These are phyloP conservation scores for Bos taurus DNA, from an alignment of 2,113 vertebrate genomes.

Conservation along the genomic window DNA sequence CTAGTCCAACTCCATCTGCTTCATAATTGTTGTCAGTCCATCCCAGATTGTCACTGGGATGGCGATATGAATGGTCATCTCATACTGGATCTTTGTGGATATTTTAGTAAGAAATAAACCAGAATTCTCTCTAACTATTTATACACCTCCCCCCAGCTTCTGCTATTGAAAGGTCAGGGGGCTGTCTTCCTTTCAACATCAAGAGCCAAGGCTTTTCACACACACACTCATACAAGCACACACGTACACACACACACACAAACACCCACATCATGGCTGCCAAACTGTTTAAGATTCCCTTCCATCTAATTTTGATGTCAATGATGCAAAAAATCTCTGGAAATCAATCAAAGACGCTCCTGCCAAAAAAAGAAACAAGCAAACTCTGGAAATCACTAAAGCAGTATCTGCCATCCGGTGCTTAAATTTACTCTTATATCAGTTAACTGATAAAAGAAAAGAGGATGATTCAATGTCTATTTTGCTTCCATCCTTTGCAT, in stretches of 20 bases:
- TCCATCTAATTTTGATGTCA: conserved; percentile 33
- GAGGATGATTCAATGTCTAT: background rate
- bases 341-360: background rate
- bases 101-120: background rate
- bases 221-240: background rate
- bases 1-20: background rate
- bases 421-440: background rate
- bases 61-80: background rate
- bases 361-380: background rate
- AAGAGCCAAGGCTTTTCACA: background rate
- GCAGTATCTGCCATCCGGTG: background rate
- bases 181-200: background rate
- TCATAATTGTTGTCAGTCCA: background rate
- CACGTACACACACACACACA: background rate
- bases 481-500: background rate
- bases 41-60: background rate
- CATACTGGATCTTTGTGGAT: background rate
- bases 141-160: background rate
- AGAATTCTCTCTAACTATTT: background rate
- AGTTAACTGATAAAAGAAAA: background rate
- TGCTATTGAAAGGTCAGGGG: background rate
- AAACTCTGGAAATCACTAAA: background rate
- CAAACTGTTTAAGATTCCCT: background rate
- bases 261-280: background rate
- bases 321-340: background rate